phyloP scores from a whole-genome alignment of 2,113 vertebrate species.

The Diphyllodes magnificus region DNA sequence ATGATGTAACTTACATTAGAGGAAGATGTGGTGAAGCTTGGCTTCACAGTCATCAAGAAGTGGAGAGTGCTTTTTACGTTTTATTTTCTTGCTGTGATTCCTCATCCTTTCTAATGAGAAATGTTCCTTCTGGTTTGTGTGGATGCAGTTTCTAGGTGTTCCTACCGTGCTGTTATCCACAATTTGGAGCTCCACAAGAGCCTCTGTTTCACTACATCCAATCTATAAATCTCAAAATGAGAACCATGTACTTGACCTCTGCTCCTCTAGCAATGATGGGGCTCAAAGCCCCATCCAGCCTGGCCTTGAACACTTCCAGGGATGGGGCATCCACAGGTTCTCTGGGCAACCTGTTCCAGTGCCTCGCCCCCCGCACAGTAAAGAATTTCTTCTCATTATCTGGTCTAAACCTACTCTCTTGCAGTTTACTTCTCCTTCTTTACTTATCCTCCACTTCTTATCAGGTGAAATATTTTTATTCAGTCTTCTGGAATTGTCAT shows the following conservation, averaged over 20 bases:
- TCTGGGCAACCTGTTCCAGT: background rate
- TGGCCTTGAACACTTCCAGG: background rate
- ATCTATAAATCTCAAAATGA: background rate
- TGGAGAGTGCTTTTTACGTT: background rate
- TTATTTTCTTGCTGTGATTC: background rate
- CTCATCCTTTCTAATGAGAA: background rate
- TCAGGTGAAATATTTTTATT: background rate
- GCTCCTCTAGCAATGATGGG: background rate
- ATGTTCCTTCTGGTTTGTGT: background rate
- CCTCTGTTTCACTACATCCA: background rate
- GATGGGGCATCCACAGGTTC: background rate
- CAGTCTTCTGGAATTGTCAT: background rate
- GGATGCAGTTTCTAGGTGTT: background rate
- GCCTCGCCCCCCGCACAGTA: background rate
- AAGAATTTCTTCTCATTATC: background rate
- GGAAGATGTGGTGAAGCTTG: background rate
- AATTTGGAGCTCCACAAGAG: background rate
- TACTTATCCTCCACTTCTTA: background rate
- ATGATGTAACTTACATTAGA: background rate
- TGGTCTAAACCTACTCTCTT: background rate
- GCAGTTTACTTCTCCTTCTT: background rate
- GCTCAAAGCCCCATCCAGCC: background rate
- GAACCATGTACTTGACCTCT: background rate
- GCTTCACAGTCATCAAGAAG: background rate
- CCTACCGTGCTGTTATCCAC: fast-evolving